A percentile compares a stretch with the other conserved stretches of the same genome.
phyloP scores from a whole-genome alignment of 2,797 vertebrate species.

The Zenarchopterus dispar region DNA sequence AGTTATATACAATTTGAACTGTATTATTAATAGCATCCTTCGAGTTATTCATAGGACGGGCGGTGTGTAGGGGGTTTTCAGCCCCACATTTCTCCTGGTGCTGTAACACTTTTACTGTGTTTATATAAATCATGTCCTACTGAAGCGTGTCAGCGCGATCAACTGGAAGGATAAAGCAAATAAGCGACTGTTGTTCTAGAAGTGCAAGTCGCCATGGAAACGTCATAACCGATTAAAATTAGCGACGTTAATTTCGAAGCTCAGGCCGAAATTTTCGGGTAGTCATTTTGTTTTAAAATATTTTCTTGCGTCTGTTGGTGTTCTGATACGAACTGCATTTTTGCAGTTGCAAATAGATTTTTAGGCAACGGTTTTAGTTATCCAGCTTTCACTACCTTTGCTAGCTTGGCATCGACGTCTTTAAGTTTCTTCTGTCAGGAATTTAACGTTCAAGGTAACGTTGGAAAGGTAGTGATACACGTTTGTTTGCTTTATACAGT shows the following conservation, averaged over 20 bases:
- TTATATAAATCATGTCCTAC: too few species aligned
- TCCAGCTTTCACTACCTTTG: not conserved
- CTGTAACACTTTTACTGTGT: too few species aligned
- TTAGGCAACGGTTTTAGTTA: not conserved
- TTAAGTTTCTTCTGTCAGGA: not conserved
- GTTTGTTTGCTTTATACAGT: too few species aligned
- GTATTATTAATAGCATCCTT: too few species aligned
- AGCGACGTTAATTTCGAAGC: not conserved
- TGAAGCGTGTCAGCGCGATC: too few species aligned
- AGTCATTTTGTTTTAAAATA: accelerated
- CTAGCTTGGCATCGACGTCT: not conserved
- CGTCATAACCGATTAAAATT: not conserved
- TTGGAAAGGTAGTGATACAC: accelerated
- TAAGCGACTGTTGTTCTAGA: not conserved
- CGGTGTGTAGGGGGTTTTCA: too few species aligned
- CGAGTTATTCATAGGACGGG: too few species aligned
- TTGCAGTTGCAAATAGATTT: not conserved
- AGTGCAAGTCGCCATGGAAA: not conserved
- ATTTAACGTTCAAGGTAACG: not conserved
- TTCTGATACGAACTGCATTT: not conserved
- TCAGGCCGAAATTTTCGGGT: not conserved
- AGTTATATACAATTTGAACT: too few species aligned
- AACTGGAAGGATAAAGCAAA: too few species aligned
- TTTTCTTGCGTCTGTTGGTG: not conserved
- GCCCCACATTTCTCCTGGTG: too few species aligned